Evolutionary conservation across 1,140 invertebrate genomes (phyloP).

Genomic region (Bombus pascuorum): DNA sequence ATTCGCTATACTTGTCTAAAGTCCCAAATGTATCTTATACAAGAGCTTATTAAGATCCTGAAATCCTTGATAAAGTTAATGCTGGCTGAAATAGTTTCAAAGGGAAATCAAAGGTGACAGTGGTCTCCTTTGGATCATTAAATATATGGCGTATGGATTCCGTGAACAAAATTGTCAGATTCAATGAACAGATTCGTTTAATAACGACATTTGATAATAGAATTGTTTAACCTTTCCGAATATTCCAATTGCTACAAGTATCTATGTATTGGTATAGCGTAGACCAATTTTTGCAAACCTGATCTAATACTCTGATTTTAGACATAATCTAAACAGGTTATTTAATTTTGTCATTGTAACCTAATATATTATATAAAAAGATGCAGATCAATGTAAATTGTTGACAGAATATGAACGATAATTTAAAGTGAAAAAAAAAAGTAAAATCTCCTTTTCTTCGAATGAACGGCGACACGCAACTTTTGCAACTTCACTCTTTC

Average conservation of each 20-base stretch:
- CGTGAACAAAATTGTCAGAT: background rate
- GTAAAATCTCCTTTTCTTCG: background rate
- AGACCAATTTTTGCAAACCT: background rate
- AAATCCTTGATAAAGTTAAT: background rate
- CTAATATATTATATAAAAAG: background rate
- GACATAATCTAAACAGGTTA: too few species aligned
- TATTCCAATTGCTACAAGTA: background rate
- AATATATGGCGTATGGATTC: background rate
- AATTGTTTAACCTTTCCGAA: background rate
- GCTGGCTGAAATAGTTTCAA: background rate
- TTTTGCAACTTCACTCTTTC: too few species aligned
- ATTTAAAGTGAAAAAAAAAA: too few species aligned
- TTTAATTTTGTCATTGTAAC: background rate
- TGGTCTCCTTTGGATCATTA: background rate
- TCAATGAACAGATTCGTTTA: background rate
- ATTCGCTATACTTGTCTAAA: background rate
- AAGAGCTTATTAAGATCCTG: constrained; percentile 8
- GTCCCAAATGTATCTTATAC: constrained; percentile 3
- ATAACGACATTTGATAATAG: background rate
- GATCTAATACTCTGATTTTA: background rate
- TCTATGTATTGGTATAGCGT: too few species aligned
- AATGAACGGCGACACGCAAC: too few species aligned
- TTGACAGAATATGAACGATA: too few species aligned
- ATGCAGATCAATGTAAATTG: too few species aligned
- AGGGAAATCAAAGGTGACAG: background rate